Percentiles rank a stretch among this genome's conserved stretches.
Conservation (phyloP, 1,140 invertebrate genomes). For the Idris sp. region DNA sequence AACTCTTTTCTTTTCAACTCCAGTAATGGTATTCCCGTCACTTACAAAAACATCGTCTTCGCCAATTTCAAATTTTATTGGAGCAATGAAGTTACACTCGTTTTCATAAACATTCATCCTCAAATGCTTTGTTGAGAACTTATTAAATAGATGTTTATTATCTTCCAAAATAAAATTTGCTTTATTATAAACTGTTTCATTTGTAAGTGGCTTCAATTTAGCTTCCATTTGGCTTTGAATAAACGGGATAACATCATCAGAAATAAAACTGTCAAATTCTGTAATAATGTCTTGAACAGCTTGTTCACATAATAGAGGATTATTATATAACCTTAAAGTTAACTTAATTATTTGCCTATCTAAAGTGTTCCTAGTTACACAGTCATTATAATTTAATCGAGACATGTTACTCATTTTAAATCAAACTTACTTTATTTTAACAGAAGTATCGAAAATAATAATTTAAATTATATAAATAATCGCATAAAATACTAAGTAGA, state of each 20-base stretch:
- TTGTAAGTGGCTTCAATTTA: background rate
- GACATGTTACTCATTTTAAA: too few species aligned
- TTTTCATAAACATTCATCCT: constrained; percentile 1
- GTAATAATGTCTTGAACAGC: constrained; percentile 5
- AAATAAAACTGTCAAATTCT: background rate
- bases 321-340: constrained; percentile 5
- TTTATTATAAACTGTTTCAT: background rate
- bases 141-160: constrained; percentile 3
- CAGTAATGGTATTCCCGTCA: background rate
- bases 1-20: background rate
- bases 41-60: background rate
- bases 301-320: background rate
- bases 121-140: constrained; percentile 1
- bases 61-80: background rate
- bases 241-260: background rate
- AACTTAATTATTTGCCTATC: background rate
- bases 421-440: too few species aligned
- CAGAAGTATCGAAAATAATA: too few species aligned
- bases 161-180: constrained; percentile 6
- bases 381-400: background rate
- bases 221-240: background rate
- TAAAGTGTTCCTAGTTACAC: background rate
- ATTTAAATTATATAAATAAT: too few species aligned
- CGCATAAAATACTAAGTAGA: background rate
- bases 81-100: background rate